A percentile compares a stretch with the other conserved stretches of the same genome.
Conservation (phyloP, 2,113 vertebrate genomes). For the Ailurus styani region DNA sequence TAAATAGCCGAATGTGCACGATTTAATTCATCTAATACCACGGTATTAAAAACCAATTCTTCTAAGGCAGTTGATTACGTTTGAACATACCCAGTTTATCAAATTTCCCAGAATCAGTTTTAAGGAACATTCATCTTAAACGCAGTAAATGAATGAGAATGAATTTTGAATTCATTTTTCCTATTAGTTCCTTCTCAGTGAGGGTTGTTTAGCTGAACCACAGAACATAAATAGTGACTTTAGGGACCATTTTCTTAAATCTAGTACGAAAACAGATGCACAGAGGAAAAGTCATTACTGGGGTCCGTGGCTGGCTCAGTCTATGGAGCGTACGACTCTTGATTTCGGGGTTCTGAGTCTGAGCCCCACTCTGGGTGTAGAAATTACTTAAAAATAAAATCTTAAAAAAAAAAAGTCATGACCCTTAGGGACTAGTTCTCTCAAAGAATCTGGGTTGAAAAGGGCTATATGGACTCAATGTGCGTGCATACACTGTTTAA, state of each 20-base stretch:
- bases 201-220: not conserved
- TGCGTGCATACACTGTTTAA: not conserved
- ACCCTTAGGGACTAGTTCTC: not conserved
- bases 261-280: rapidly evolving
- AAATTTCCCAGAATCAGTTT: not conserved
- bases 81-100: not conserved
- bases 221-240: not conserved
- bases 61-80: not conserved
- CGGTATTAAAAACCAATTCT: not conserved
- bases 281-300: not conserved
- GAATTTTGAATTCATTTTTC: not conserved
- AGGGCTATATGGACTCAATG: not conserved
- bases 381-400: not conserved
- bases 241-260: not conserved
- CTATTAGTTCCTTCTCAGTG: not conserved
- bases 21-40: not conserved
- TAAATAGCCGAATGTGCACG: not conserved
- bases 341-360: not conserved
- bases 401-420: not conserved
- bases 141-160: not conserved
- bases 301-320: not conserved
- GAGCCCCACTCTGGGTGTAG: not conserved
- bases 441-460: not conserved
- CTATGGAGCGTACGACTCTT: not conserved
- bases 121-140: not conserved